Conservation (phyloP, 2,797 vertebrate species). For the Dryobates pubescens region DNA sequence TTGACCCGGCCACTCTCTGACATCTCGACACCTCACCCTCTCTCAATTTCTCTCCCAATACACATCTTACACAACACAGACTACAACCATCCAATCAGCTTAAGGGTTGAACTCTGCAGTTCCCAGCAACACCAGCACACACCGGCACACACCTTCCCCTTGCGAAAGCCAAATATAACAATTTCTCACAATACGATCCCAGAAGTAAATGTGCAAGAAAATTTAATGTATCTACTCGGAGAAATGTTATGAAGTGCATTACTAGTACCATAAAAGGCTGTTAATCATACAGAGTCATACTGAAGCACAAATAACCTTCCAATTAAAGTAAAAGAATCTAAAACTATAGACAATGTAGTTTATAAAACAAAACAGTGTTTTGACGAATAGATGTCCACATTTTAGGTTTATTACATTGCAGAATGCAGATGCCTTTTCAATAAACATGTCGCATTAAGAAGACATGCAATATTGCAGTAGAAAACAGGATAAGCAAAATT, state of each 20-base stretch:
- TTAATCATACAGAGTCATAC: background rate
- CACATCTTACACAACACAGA: no score
- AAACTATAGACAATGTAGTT: background rate
- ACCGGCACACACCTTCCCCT: no score
- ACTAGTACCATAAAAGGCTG: background rate
- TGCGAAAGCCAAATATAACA: no score
- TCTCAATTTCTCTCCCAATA: no score
- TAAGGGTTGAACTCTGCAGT: no score
- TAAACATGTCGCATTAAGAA: background rate
- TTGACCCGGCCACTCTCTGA: no score
- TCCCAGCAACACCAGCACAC: no score
- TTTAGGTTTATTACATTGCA: background rate
- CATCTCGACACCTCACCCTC: no score
- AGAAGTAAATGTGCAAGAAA: background rate
- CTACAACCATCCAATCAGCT: no score
- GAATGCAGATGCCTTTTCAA: background rate
- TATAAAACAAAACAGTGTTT: background rate
- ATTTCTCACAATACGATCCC: background rate
- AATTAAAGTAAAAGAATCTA: background rate
- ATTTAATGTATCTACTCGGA: background rate
- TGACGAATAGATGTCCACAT: background rate
- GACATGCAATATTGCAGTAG: background rate
- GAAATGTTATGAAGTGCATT: background rate
- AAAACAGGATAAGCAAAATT: background rate
- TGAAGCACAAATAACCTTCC: background rate